Percentiles rank a stretch among this genome's conserved stretches.
These are phyloP conservation scores for Carollia perspicillata DNA, from an alignment of 2,113 vertebrate genomes.

Conservation along the genomic window DNA sequence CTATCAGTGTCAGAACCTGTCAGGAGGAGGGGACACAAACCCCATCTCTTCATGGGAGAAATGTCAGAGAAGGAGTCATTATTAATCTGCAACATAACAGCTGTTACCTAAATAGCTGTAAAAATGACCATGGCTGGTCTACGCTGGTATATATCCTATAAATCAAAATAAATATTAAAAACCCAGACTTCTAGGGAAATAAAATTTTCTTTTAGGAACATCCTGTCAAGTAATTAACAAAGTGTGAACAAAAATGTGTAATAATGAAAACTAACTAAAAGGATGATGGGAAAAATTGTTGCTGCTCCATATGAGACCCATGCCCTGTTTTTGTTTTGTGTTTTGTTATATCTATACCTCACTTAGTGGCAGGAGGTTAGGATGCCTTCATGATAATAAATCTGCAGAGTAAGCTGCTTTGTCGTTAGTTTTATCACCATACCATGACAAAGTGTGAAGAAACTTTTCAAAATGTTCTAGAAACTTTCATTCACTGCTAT, in stretches of 20 bases:
- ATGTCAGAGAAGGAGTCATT: not conserved
- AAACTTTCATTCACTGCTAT: not conserved
- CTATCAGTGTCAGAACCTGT: not conserved
- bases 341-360: not conserved
- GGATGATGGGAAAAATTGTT: not conserved
- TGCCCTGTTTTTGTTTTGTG: not conserved
- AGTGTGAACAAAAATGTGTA: not conserved
- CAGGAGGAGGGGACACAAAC: not conserved
- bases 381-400: not conserved
- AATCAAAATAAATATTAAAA: not conserved
- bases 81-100: not conserved
- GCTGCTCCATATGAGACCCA: not conserved
- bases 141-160: not conserved
- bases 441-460: not conserved
- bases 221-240: not conserved
- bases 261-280: not conserved
- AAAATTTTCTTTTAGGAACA: not conserved
- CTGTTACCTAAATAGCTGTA: not conserved
- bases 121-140: not conserved
- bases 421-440: not conserved
- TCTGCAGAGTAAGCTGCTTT: not conserved
- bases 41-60: not conserved
- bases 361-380: not conserved
- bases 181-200: not conserved
- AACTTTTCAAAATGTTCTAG: not conserved